phyloP scores from a whole-genome alignment of 2,113 vertebrate species.

The Hiodon tergisus region DNA sequence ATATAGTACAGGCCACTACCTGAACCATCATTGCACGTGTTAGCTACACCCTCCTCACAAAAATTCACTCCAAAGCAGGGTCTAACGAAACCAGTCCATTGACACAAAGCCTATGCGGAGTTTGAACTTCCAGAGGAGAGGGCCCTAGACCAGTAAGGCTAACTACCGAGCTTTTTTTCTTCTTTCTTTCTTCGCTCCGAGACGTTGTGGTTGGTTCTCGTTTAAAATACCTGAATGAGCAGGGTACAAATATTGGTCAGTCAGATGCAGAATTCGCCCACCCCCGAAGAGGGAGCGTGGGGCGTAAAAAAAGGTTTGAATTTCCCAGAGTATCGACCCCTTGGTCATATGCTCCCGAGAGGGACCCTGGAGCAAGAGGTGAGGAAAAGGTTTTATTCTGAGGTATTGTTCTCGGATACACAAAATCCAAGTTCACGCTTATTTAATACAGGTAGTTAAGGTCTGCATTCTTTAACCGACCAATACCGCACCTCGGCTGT shows the following conservation, averaged over 20 bases:
- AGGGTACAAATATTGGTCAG: constrained; percentile 60
- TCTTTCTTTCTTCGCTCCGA: neutral
- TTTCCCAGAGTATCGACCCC: constrained; percentile 61
- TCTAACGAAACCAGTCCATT: neutral
- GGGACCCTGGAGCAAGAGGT: constrained; percentile 49
- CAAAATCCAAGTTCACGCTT: constrained; percentile 38
- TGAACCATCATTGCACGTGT: too few relatives aligned
- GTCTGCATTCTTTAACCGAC: constrained; percentile 56
- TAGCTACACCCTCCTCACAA: too few relatives aligned
- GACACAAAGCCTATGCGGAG: neutral
- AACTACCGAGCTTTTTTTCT: neutral
- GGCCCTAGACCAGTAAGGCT: neutral
- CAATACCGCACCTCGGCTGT: constrained; percentile 56
- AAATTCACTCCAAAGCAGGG: neutral
- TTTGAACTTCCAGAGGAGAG: neutral
- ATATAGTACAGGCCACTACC: too few relatives aligned
- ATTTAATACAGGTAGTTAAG: constrained; percentile 53
- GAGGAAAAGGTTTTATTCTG: constrained; percentile 56
- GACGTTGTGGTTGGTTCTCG: constrained; percentile 38
- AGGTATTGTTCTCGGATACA: constrained; percentile 56
- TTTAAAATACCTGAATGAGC: constrained; percentile 46
- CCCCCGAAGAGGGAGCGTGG: constrained; percentile 19
- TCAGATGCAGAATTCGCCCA: constrained; percentile 48
- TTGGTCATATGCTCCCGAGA: constrained; percentile 48
- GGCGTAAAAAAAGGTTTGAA: constrained; percentile 36